Percentiles rank a stretch among this genome's conserved stretches.
Evolutionary conservation across 1,140 invertebrate genomes (phyloP).

Genomic region (Meloidogyne chitwoodi): DNA sequence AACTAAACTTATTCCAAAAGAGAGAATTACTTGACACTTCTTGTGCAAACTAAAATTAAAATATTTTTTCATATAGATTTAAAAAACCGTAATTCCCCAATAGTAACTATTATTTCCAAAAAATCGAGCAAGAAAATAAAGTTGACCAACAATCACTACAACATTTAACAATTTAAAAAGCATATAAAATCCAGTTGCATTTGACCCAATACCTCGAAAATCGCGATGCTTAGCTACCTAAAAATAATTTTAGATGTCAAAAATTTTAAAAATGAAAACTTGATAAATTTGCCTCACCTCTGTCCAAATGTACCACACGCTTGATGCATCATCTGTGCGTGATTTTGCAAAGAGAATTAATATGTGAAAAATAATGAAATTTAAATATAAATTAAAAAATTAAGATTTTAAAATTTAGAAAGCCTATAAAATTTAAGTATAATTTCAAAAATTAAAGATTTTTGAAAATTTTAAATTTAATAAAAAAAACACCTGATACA

Average conservation of each 20-base stretch:
- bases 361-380: slow-evolving; percentile 13
- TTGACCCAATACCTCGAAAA: background rate
- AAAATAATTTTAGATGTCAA: background rate
- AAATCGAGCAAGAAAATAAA: slow-evolving; percentile 2
- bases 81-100: slow-evolving; percentile 3
- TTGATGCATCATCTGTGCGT: background rate
- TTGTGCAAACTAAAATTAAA: background rate
- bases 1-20: background rate
- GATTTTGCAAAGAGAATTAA: slow-evolving; percentile 5
- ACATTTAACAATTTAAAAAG: slow-evolving; percentile 7
- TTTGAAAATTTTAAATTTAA: no score
- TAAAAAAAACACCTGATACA: no score
- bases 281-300: slow-evolving; percentile 1
- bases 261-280: background rate
- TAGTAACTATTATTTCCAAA: background rate
- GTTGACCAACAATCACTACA: background rate
- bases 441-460: no score
- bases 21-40: background rate
- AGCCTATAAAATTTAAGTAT: no score
- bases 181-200: background rate
- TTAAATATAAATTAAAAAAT: no score
- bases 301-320: background rate
- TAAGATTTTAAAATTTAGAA: no score
- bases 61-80: background rate
- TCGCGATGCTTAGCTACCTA: background rate